Evolutionary conservation across 2,888 invertebrate genomes (phyloP).

Genomic region (Brenthis ino): DNA sequence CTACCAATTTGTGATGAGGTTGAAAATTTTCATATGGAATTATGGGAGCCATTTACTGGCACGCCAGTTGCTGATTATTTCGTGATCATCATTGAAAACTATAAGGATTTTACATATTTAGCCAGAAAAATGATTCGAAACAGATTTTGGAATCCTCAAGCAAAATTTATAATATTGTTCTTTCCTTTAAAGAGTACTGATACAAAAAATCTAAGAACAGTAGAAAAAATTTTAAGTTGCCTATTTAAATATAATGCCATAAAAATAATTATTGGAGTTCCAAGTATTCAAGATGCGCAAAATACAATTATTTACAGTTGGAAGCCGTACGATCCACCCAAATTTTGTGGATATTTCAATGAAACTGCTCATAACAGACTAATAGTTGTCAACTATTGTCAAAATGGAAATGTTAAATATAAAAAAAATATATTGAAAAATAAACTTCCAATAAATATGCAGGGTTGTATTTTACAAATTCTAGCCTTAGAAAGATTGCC

Average conservation of each 20-base stretch:
- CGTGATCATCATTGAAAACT: slow-evolving; percentile 58
- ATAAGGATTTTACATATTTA: slow-evolving; percentile 54
- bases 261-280: slow-evolving; percentile 58
- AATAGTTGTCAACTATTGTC: slow-evolving; percentile 58
- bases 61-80: slow-evolving; percentile 59
- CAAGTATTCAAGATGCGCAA: slow-evolving; percentile 52
- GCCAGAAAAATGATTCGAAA: slow-evolving; percentile 55
- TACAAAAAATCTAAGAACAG: slow-evolving; percentile 42
- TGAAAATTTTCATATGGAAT: slow-evolving; percentile 21
- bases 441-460: slow-evolving; percentile 60
- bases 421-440: slow-evolving; percentile 48
- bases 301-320: slow-evolving; percentile 61
- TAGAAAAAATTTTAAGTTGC: slow-evolving; percentile 60
- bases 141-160: slow-evolving; percentile 68
- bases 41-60: slow-evolving; percentile 49
- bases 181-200: slow-evolving; percentile 48
- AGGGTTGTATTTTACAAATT: slow-evolving; percentile 72
- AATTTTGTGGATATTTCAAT: slow-evolving; percentile 63
- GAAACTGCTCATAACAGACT: slow-evolving; percentile 61
- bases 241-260: slow-evolving; percentile 63
- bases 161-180: slow-evolving; percentile 62
- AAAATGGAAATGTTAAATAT: slow-evolving; percentile 53
- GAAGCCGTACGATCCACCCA: slow-evolving; percentile 69
- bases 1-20: slow-evolving; percentile 48
- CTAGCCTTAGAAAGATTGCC: slow-evolving; percentile 77